Percentiles rank a stretch among this genome's conserved stretches.
Evolutionary conservation across 2,888 invertebrate genomes (phyloP).

Genomic region (Scaeva pyrastri): DNA sequence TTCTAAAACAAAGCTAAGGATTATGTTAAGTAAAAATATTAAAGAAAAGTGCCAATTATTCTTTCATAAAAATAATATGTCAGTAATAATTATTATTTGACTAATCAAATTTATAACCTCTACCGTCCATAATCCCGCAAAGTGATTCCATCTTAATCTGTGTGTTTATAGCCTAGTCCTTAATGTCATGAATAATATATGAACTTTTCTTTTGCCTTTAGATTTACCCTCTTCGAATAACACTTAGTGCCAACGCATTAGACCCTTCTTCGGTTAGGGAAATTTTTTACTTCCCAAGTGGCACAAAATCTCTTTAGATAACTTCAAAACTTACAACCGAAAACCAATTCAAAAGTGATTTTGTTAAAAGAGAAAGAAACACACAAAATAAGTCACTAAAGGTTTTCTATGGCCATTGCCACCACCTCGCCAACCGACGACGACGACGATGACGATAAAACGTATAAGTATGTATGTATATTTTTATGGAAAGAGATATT

Average conservation of each 20-base stretch:
- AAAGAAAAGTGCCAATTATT: background rate
- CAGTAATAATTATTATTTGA: conserved; percentile 1
- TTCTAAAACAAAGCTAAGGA: background rate
- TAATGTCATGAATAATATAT: conserved; percentile 58
- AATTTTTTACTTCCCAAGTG: conserved; percentile 60
- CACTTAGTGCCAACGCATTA: conserved; percentile 63
- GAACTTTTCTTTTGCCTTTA: conserved; percentile 13
- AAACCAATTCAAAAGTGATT: conserved; percentile 64
- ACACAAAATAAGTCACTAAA: conserved; percentile 30
- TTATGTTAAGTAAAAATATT: background rate
- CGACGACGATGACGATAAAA: background rate
- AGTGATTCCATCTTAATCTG: conserved; percentile 22
- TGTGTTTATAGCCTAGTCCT: conserved; percentile 6
- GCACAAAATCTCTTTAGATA: conserved; percentile 69
- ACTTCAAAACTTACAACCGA: conserved; percentile 66
- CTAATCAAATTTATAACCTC: conserved; percentile 37
- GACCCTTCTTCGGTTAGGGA: conserved; percentile 26
- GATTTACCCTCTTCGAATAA: conserved; percentile 49
- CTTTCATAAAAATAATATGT: background rate
- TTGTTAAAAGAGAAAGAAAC: conserved; percentile 34
- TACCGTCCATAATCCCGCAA: conserved; percentile 1
- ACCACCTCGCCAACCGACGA: background rate
- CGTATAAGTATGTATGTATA: background rate
- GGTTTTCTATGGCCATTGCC: background rate
- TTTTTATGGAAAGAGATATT: conserved; percentile 26